Evolutionary conservation across 2,888 invertebrate genomes (phyloP).

Genomic region (Desoria tigrina): DNA sequence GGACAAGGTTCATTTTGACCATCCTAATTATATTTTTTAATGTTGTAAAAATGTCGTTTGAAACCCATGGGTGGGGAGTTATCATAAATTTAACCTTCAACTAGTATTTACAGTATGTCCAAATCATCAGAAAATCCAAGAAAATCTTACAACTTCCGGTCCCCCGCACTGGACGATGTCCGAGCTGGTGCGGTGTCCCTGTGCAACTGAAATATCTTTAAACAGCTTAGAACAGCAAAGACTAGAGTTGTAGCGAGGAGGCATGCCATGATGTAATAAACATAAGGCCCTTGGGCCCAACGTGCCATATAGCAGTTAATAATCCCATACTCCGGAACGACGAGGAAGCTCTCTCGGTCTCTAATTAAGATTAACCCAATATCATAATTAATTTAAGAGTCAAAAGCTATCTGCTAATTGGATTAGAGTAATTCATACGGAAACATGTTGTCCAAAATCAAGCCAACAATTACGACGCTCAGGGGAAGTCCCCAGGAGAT

Average conservation of each 20-base stretch:
- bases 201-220: background rate
- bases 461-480: background rate
- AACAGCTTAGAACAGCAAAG: background rate
- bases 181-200: background rate
- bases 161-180: background rate
- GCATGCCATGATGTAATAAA: conserved; percentile 1
- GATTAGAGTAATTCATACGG: background rate
- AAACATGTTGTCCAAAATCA: conserved; percentile 3
- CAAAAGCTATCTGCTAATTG: background rate
- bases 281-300: conserved; percentile 4
- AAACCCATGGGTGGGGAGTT: too few species aligned
- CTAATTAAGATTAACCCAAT: too few species aligned
- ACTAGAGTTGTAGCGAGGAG: background rate
- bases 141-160: too few species aligned
- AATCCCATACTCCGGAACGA: conserved; percentile 6
- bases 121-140: too few species aligned
- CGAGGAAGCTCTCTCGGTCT: background rate
- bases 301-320: background rate
- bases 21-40: too few species aligned
- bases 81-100: too few species aligned
- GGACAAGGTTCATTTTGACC: too few species aligned
- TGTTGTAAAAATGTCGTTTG: too few species aligned
- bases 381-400: too few species aligned
- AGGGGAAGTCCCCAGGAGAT: background rate
- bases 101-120: too few species aligned